These are phyloP conservation scores for Hirudo medicinalis DNA, from an alignment of 1,140 invertebrate species.

Conservation along the genomic window DNA sequence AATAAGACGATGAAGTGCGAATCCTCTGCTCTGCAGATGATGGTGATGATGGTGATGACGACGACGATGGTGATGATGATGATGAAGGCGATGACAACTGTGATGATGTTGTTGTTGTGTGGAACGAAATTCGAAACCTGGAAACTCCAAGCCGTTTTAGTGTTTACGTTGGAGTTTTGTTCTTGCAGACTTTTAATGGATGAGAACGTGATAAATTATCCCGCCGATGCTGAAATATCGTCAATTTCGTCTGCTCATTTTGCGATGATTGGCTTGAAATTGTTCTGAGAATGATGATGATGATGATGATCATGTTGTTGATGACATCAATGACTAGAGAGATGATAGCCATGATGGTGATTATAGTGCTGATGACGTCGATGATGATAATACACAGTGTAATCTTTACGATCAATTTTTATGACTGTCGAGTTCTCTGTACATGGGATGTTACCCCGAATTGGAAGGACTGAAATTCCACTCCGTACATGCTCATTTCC, in stretches of 20 bases:
- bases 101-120: not conserved
- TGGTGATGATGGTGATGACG: not conserved
- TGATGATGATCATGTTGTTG: not conserved
- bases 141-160: no score
- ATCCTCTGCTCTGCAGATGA: not conserved
- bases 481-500: no score
- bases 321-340: not conserved
- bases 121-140: no score
- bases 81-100: not conserved
- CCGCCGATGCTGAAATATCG: no score
- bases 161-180: no score
- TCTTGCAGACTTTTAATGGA: no score
- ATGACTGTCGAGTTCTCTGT: not conserved
- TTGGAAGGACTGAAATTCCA: not conserved
- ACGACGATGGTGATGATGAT: not conserved
- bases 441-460: not conserved
- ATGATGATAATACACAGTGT: not conserved
- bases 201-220: no score
- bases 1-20: no score
- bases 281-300: constrained; percentile 5
- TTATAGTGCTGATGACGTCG: not conserved
- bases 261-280: not conserved
- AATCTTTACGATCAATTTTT: not conserved
- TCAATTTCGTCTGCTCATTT: no score
- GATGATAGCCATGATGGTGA: not conserved